phyloP scores from a whole-genome alignment of 2,113 vertebrate genomes.

The Desmodus rotundus region DNA sequence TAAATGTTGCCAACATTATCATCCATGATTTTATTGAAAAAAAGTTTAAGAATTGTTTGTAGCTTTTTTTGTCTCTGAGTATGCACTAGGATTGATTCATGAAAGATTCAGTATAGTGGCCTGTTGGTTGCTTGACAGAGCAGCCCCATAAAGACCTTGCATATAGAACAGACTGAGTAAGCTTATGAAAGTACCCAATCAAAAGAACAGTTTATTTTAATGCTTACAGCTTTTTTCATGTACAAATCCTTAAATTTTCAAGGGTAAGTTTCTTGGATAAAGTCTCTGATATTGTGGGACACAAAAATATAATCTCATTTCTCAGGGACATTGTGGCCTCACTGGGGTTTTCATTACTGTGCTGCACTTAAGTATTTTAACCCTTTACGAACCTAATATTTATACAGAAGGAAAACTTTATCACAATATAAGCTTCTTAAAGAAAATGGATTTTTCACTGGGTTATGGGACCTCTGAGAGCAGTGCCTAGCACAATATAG shows the following conservation, averaged over 20 bases:
- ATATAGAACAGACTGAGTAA: neutral
- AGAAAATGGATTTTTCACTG: neutral
- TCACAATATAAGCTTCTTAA: neutral
- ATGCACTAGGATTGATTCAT: neutral
- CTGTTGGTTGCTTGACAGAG: neutral
- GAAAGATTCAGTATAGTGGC: neutral
- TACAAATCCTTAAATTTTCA: neutral
- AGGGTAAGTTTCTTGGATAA: neutral
- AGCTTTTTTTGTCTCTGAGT: neutral
- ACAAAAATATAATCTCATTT: neutral
- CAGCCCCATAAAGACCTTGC: neutral
- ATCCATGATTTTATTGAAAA: neutral
- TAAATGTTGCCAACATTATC: neutral
- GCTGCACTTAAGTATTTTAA: neutral
- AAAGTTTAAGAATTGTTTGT: neutral
- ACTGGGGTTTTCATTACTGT: neutral
- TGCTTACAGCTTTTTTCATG: neutral
- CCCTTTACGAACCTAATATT: neutral
- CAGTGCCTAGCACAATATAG: neutral
- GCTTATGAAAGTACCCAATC: neutral
- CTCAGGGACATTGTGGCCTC: neutral
- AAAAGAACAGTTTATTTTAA: neutral
- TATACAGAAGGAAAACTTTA: neutral
- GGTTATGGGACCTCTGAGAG: neutral
- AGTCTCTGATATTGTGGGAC: neutral